Evolutionary conservation across 2,888 invertebrate species (phyloP).

Genomic region (Lithophane semibrunnea): DNA sequence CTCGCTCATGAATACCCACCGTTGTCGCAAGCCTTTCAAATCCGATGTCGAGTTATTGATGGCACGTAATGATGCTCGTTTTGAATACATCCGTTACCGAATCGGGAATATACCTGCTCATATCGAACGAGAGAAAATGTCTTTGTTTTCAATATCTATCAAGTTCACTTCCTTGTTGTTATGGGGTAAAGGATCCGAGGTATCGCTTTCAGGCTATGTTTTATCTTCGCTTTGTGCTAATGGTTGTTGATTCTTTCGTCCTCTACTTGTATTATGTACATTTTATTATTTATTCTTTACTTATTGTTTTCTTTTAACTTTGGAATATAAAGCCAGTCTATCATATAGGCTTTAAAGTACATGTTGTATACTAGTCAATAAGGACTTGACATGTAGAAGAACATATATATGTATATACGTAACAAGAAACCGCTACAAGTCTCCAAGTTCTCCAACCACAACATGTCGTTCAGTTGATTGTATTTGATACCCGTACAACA

Average conservation of each 20-base stretch:
- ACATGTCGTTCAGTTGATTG: constrained; percentile 55
- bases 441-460: constrained; percentile 43
- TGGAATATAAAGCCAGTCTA: background rate
- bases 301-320: background rate
- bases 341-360: background rate
- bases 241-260: constrained; percentile 16
- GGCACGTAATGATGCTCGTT: constrained; percentile 73
- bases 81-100: constrained; percentile 67
- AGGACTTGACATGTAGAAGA: constrained; percentile 3
- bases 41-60: constrained; percentile 74
- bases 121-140: constrained; percentile 64
- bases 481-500: constrained; percentile 54
- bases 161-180: constrained; percentile 57
- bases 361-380: background rate
- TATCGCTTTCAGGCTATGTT: constrained; percentile 43
- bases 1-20: constrained; percentile 51
- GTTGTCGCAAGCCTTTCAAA: constrained; percentile 68
- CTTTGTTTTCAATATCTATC: constrained; percentile 67
- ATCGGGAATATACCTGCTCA: constrained; percentile 58
- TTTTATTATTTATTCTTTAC: background rate
- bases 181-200: constrained; percentile 19
- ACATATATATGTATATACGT: background rate
- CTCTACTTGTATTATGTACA: background rate
- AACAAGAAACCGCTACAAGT: constrained; percentile 34
- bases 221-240: constrained; percentile 36